phyloP scores from a whole-genome alignment of 2,797 vertebrate species.

The Karalla daura region DNA sequence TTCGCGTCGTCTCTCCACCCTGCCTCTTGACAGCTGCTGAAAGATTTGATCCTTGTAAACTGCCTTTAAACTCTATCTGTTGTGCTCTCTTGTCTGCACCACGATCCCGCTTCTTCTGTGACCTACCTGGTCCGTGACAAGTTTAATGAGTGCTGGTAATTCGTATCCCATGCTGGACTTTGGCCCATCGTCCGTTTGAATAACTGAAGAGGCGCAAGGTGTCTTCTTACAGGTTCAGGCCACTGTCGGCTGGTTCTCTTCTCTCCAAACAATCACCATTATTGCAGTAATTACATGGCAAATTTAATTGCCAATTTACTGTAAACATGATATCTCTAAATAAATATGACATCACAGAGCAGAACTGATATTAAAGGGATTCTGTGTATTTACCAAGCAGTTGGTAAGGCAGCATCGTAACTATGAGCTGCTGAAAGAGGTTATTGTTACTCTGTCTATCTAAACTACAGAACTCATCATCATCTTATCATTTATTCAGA shows the following conservation, averaged over 20 bases:
- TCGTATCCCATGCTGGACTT: neutral
- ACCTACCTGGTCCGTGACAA: constrained; percentile 3
- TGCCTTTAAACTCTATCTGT: constrained; percentile 8
- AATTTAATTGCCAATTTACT: too few relatives aligned
- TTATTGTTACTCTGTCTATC: too few relatives aligned
- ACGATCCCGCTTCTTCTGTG: neutral
- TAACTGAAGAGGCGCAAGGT: constrained; percentile 14
- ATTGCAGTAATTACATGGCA: neutral
- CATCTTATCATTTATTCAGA: too few relatives aligned
- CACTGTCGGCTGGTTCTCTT: neutral
- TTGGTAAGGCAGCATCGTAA: too few relatives aligned
- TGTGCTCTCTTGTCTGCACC: neutral
- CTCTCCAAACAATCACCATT: neutral
- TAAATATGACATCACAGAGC: neutral
- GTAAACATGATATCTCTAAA: neutral
- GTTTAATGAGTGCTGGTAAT: constrained; percentile 27
- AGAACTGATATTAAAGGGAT: too few relatives aligned
- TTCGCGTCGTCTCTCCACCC: neutral
- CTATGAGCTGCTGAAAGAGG: too few relatives aligned
- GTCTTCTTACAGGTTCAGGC: neutral
- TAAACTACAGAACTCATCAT: too few relatives aligned
- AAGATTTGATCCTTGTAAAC: constrained; percentile 12
- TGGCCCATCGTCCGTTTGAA: neutral
- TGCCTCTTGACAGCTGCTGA: constrained; percentile 28
- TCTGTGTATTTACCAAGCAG: too few relatives aligned